Evolutionary conservation across 2,113 vertebrate genomes (phyloP), one percentile per base, ranked within the genome.

Genomic region (Cynopterus brachyotis): DNA sequence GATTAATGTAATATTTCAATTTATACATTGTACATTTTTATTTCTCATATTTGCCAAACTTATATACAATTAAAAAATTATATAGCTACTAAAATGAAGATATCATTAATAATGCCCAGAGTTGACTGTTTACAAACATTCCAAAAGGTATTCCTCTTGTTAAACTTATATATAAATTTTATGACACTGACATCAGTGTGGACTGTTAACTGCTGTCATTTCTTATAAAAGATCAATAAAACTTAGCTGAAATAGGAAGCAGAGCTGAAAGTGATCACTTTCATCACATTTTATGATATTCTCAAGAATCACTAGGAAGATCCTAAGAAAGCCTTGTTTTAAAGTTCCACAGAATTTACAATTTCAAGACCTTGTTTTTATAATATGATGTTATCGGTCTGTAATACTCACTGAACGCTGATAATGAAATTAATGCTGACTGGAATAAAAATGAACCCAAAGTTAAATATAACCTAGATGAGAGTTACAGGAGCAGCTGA

Each of bases 151-250:
- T 22, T 62, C 15, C 60, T 81, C 59, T 53, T 86, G 35, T 73
- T 45, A 60, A 66, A 85, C 6, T 64, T 83, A 70, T 2, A 20
- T n/a, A 67, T 45, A 69, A 67, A 92, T 72, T 59, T 78, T 70
- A 45, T 42, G 35, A 88, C 32, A 67, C 5, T 40, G 42, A 45
- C 40, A 88, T 19, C 6, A 2, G 20, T 59, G 0, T 53, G 28
- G 30, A 91, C 47, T 47, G 32, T 82, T 89, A 82, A 72, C 55
- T 79, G 64, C 28, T 57, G 57, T 47, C 66, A 72, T 94, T 62
- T 91, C 76, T 70, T 85, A 62, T 6, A 90, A 91, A 94, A 32
- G 4, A 88, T n/a, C 55, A 87, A 84, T 76, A 78, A 85, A 69
- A 45, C 12, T 30, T 20, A 28, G 7, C 35, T 72, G 35, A 93